Evolutionary conservation across 2,888 invertebrate genomes (phyloP).

Genomic region (Synanthedon myopaeformis): DNA sequence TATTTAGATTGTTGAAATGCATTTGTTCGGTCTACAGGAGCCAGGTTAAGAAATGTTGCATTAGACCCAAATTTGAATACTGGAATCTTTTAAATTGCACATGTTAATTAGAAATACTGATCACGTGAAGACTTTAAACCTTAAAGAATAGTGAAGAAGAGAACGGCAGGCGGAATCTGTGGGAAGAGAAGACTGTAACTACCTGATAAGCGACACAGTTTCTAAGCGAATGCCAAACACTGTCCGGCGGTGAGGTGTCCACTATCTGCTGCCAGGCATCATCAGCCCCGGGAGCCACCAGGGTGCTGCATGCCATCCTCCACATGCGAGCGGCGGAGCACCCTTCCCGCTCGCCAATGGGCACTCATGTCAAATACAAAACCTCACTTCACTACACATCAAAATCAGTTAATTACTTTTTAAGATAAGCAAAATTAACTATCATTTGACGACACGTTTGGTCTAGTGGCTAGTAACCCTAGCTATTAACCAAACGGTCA

Average conservation of each 20-base stretch:
- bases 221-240: conserved; percentile 50
- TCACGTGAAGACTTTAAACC: no score
- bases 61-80: no score
- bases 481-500: no score
- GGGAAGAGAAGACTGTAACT: background rate
- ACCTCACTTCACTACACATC: background rate
- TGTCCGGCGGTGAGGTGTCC: conserved; percentile 34
- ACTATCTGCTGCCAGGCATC: conserved; percentile 43
- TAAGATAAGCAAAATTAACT: background rate
- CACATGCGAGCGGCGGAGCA: conserved; percentile 51
- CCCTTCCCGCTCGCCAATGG: conserved; percentile 27
- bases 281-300: conserved; percentile 35
- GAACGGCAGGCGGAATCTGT: no score
- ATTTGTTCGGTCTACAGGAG: no score
- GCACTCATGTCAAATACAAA: background rate
- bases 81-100: background rate
- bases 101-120: no score
- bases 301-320: conserved; percentile 41
- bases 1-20: no score
- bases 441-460: no score
- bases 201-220: conserved; percentile 61
- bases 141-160: no score
- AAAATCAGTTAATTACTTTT: background rate
- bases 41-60: no score
- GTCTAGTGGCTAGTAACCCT: no score